phyloP scores from a whole-genome alignment of 2,888 invertebrate species.

The Catocala fraxini region DNA sequence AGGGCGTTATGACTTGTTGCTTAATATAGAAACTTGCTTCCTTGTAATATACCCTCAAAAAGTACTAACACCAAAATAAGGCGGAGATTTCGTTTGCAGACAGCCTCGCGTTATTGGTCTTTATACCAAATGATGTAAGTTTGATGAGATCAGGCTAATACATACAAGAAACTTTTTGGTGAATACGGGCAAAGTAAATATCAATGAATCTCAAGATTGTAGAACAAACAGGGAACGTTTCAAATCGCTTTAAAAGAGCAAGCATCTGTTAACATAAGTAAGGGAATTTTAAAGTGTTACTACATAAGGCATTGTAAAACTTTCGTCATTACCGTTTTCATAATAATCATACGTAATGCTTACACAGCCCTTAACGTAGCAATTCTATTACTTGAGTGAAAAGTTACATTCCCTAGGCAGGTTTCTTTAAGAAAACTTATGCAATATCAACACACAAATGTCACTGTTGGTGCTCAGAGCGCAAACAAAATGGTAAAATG shows the following conservation, averaged over 20 bases:
- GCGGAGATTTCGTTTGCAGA: constrained; percentile 31
- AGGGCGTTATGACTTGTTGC: constrained; percentile 40
- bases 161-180: constrained; percentile 26
- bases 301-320: too few relatives aligned
- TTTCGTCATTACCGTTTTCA: neutral
- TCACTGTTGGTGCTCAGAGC: constrained; percentile 18
- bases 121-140: constrained; percentile 37
- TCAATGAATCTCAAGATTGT: too few relatives aligned
- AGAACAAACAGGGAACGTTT: too few relatives aligned
- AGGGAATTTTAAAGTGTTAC: too few relatives aligned
- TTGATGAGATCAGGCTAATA: constrained; percentile 34
- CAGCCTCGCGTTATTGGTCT: constrained; percentile 32
- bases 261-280: too few relatives aligned
- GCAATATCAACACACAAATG: constrained; percentile 42
- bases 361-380: constrained; percentile 35
- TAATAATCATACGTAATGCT: constrained; percentile 12
- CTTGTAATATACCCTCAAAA: constrained; percentile 19
- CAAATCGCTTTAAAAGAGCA: too few relatives aligned
- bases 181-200: constrained; percentile 6
- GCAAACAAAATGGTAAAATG: constrained; percentile 25
- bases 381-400: constrained; percentile 26
- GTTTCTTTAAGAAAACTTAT: constrained; percentile 44
- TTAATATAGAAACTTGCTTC: constrained; percentile 34
- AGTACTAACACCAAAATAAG: constrained; percentile 28
- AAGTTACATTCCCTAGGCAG: constrained; percentile 26